Conservation (phyloP, 1,140 invertebrate species). For the Drosophila mayri region DNA sequence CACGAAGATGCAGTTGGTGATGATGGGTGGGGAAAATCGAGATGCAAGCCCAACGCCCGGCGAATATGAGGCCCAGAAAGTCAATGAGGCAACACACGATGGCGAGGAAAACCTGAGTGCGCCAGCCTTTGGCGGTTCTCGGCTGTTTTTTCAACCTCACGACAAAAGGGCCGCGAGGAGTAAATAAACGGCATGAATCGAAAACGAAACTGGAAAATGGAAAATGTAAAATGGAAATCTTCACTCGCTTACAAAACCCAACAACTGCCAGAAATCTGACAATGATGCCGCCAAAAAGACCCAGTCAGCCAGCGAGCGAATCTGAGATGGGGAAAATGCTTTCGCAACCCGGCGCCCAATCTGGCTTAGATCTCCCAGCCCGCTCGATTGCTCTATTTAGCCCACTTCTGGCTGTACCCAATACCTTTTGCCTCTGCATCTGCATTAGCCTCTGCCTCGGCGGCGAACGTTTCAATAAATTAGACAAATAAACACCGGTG, state of each 20-base stretch:
- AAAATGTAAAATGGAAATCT: slow-evolving; percentile 75
- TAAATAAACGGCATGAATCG: slow-evolving; percentile 74
- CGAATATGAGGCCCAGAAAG: slow-evolving; percentile 72
- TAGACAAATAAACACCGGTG: slow-evolving; percentile 77
- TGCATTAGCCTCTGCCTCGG: neutral
- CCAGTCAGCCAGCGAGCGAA: slow-evolving; percentile 48
- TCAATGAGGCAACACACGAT: slow-evolving; percentile 74
- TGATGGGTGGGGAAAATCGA: slow-evolving; percentile 8
- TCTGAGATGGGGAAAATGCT: slow-evolving; percentile 57
- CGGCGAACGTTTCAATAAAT: slow-evolving; percentile 69
- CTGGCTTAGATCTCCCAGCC: slow-evolving; percentile 52
- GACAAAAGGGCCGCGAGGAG: slow-evolving; percentile 75
- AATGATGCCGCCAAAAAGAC: slow-evolving; percentile 59
- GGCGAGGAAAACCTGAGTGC: slow-evolving; percentile 22
- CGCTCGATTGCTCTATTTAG: slow-evolving; percentile 77
- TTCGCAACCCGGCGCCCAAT: slow-evolving; percentile 69
- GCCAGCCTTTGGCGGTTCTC: slow-evolving; percentile 38
- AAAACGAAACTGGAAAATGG: slow-evolving; percentile 60
- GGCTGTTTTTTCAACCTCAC: slow-evolving; percentile 37
- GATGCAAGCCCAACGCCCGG: slow-evolving; percentile 22
- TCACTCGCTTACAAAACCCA: slow-evolving; percentile 75
- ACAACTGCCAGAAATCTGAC: slow-evolving; percentile 65
- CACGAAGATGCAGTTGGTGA: slow-evolving; percentile 30
- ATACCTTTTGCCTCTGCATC: neutral
- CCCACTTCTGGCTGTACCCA: slow-evolving; percentile 39